phyloP scores from a whole-genome alignment of 2,888 invertebrate species.

The Neria commutata region DNA sequence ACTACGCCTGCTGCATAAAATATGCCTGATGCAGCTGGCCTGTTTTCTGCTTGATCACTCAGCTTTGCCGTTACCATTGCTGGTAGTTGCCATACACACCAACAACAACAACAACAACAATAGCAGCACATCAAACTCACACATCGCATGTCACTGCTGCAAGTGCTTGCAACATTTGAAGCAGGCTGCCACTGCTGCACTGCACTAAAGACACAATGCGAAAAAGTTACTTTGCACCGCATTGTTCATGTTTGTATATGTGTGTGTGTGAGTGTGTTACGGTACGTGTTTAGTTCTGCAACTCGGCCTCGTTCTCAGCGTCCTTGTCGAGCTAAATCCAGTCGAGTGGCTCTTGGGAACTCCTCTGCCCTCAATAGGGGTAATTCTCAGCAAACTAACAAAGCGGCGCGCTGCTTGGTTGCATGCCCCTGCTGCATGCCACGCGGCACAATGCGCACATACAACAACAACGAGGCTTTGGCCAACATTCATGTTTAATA shows the following conservation, averaged over 20 bases:
- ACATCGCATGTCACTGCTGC: neutral
- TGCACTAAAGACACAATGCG: conserved; percentile 5
- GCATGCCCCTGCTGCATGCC: no score
- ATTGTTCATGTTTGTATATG: no score
- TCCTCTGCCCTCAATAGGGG: neutral
- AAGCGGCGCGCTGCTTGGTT: no score
- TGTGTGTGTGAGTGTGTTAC: no score
- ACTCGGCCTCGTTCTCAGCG: no score
- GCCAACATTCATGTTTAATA: conserved; percentile 35
- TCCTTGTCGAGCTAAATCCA: neutral
- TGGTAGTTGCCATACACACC: neutral
- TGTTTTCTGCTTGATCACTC: conserved; percentile 26
- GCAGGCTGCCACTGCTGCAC: neutral
- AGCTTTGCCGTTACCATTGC: neutral
- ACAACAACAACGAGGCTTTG: conserved; percentile 2
- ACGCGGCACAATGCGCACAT: neutral
- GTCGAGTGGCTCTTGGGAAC: neutral
- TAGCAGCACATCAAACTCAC: neutral
- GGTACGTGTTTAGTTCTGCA: no score
- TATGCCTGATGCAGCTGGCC: no score
- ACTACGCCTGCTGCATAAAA: no score
- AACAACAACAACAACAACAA: neutral
- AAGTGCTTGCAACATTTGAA: conserved; percentile 1
- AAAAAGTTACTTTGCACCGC: neutral
- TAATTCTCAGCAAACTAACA: neutral